Base-by-base conservation (phyloP, 2,797 vertebrate genomes). In the Macrochelys suwanniensis region DNA sequence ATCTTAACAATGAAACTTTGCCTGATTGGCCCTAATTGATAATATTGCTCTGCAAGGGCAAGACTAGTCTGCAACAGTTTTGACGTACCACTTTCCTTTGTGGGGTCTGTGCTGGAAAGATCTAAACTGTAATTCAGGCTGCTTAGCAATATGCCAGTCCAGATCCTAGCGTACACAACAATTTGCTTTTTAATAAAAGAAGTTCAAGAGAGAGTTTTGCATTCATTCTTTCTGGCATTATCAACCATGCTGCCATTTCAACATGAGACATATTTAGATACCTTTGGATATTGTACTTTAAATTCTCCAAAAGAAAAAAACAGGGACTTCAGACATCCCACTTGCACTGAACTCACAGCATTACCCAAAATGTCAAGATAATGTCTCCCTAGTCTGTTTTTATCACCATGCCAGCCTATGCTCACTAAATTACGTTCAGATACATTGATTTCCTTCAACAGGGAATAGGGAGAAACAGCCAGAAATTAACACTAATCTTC, bases 401-500 rank as follows among this genome's bases (percentile, higher is more conserved):
- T 92, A 94, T 96, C 81, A 76, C 78, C 82, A 87, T 83, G 86
- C 82, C 82, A 94, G 87, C 61, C 82, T 82, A 59, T 47, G 59
- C 96, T 89, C 83, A 59, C 77, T 93, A 84, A 96, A 97, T 97
- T 89, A 93, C 42, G 65, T 88, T 96, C 80, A 42, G 85, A 96
- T 91, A 84, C 93, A 84, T 81, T 88, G 94, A 97, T 95, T 97
- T 96, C 91, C 94, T 96, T 94, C 86, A 90, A 94, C 49, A 51
- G 92, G 86, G 84, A 96, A 90, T 78, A 93, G 87, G 83, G 86
- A 85, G 97, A 96, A 68, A 92, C 88, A 84, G 89, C 88, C 91
- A 95, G 95, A 97, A 97, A 97, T 93, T 92, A 97, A 96, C 95
- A 92, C 84, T 93, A 89, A 97, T 97, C 96, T 96, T 94, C 94